phyloP scores from a whole-genome alignment of 2,113 vertebrate species.

The Nyctibius bracteatus region DNA sequence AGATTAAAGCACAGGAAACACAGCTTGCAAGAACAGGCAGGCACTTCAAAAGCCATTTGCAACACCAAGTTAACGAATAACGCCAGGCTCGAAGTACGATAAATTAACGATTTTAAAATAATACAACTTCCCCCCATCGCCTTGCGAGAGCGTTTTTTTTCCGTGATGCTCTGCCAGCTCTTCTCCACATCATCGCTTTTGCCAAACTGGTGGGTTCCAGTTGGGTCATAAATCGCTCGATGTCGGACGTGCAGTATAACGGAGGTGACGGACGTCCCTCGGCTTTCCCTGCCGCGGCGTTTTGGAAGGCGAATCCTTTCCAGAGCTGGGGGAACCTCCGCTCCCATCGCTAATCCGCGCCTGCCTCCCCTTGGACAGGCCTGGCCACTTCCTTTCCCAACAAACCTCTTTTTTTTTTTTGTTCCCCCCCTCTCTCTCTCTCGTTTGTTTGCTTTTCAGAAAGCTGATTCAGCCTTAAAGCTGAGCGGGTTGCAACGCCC shows the following conservation, averaged over 20 bases:
- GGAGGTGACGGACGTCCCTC: not conserved
- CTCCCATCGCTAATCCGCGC: not conserved
- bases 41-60: not conserved
- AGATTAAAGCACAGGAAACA: not conserved
- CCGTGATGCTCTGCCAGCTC: not conserved
- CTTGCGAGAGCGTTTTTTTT: not conserved
- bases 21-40: not conserved
- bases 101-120: not conserved
- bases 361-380: constrained; percentile 49
- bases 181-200: not conserved
- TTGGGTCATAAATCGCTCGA: rapidly evolving
- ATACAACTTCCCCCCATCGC: not conserved
- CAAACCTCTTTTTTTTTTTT: not conserved
- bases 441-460: not conserved
- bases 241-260: not conserved
- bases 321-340: not conserved
- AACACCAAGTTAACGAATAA: not conserved
- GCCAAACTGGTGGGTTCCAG: not conserved
- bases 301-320: not conserved
- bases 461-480: constrained; percentile 42
- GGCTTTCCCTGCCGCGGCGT: not conserved
- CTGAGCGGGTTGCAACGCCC: not conserved
- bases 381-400: constrained; percentile 2
- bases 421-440: too few species aligned
- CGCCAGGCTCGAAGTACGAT: not conserved